Evolutionary conservation across 2,113 vertebrate genomes (phyloP).

Genomic region (Protobothrops mucrosquamatus): DNA sequence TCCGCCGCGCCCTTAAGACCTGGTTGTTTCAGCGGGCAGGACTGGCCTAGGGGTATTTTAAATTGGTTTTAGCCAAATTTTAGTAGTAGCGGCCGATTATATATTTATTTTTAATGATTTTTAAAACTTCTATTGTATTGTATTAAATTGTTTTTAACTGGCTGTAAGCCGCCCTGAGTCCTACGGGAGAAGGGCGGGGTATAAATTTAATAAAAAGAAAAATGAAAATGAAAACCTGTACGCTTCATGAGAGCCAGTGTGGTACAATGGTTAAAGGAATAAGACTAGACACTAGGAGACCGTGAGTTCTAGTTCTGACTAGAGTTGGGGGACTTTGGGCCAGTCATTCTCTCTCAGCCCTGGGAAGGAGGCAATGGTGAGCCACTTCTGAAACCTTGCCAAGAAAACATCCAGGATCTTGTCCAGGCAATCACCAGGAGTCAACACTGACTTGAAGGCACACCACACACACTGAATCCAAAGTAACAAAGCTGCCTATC

Average conservation of each 20-base stretch:
- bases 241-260: neutral
- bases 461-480: neutral
- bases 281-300: neutral
- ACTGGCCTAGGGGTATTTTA: no score
- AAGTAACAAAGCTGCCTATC: neutral
- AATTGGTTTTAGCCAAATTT: no score
- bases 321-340: neutral
- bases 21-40: no score
- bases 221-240: no score
- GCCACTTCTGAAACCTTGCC: neutral
- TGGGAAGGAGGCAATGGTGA: neutral
- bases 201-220: no score
- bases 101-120: no score
- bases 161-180: no score
- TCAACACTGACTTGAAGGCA: neutral
- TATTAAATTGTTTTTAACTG: no score
- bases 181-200: no score
- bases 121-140: no score
- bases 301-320: neutral
- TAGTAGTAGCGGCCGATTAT: no score
- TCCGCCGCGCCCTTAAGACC: no score
- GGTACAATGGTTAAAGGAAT: neutral
- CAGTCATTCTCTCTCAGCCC: neutral
- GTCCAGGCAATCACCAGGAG: neutral
- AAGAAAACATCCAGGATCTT: neutral